Conservation (phyloP, 1,140 invertebrate genomes). For the Lordiphosa stackelbergi region DNA sequence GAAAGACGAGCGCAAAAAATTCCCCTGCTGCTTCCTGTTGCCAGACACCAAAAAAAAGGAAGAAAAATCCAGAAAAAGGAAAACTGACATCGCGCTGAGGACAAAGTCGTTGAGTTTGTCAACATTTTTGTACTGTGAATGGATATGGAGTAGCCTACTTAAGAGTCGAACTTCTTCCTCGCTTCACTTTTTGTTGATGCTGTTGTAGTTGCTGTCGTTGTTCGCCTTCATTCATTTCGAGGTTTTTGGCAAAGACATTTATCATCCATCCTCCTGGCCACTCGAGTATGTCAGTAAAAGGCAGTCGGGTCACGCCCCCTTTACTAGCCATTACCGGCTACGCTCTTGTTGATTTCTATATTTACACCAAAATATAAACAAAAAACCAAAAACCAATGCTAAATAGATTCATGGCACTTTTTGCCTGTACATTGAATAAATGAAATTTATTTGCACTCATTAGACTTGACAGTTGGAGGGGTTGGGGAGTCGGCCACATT, state of each 20-base stretch:
- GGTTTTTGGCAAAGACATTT: conserved; percentile 69
- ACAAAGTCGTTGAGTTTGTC: conserved; percentile 63
- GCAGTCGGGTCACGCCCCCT: conserved; percentile 22
- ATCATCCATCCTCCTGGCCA: conserved; percentile 50
- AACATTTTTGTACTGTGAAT: conserved; percentile 53
- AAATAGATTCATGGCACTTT: conserved; percentile 69
- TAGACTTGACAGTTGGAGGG: conserved; percentile 53
- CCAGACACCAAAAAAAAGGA: conserved; percentile 3
- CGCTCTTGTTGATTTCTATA: conserved; percentile 59
- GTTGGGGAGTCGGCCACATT: conserved; percentile 15
- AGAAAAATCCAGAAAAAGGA: conserved; percentile 40
- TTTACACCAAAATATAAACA: conserved; percentile 46
- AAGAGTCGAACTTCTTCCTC: conserved; percentile 10
- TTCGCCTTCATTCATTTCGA: conserved; percentile 70
- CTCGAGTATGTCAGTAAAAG: conserved; percentile 66
- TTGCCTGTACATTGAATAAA: conserved; percentile 16
- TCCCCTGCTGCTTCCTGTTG: conserved; percentile 22
- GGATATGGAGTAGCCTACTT: conserved; percentile 44
- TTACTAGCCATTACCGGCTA: conserved; percentile 5
- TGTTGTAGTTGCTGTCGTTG: conserved; percentile 6
- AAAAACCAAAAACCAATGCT: conserved; percentile 26
- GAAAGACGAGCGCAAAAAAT: conserved; percentile 42
- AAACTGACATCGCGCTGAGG: conserved; percentile 62
- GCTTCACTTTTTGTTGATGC: conserved; percentile 3
- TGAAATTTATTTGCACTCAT: conserved; percentile 74